Conservation (phyloP, 1,140 invertebrate species). For the Trichonephila clavata region DNA sequence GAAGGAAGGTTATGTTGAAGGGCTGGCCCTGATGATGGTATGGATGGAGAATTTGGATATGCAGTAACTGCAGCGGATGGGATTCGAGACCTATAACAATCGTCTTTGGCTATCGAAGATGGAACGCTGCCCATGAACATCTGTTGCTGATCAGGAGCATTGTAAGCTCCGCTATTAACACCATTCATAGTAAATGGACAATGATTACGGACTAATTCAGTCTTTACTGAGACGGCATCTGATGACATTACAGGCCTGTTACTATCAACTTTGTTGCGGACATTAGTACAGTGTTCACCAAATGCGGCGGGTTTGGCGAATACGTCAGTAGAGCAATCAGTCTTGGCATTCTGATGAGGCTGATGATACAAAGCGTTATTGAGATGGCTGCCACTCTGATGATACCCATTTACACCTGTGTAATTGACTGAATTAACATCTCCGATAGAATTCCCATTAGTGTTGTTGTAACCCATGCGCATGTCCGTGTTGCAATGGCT, state of each 20-base stretch:
- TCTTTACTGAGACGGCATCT: slow-evolving; percentile 74
- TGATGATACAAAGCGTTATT: slow-evolving; percentile 65
- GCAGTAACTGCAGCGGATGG: slow-evolving; percentile 21
- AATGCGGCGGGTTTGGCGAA: slow-evolving; percentile 58
- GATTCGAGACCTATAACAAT: slow-evolving; percentile 62
- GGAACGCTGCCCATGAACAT: slow-evolving; percentile 63
- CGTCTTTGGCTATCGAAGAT: slow-evolving; percentile 62
- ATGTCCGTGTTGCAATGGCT: slow-evolving; percentile 60
- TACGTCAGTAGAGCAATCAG: slow-evolving; percentile 58
- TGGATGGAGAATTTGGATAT: slow-evolving; percentile 47
- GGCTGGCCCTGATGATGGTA: slow-evolving; percentile 48
- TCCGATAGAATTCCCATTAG: slow-evolving; percentile 2
- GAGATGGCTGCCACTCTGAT: slow-evolving; percentile 5
- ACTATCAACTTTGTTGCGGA: slow-evolving; percentile 39
- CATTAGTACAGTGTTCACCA: slow-evolving; percentile 56
- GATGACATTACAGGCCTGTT: neutral
- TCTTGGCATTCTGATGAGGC: slow-evolving; percentile 29
- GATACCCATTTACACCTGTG: slow-evolving; percentile 41
- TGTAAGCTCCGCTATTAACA: slow-evolving; percentile 38
- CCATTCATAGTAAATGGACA: slow-evolving; percentile 50
- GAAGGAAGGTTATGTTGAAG: slow-evolving; percentile 16
- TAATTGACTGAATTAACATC: slow-evolving; percentile 21
- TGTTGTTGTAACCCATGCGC: slow-evolving; percentile 59
- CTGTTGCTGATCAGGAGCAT: slow-evolving; percentile 42
- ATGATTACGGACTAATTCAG: slow-evolving; percentile 69